Percentiles rank a stretch among this genome's conserved stretches.
phyloP scores from a whole-genome alignment of 2,113 vertebrate genomes.

The Psettodes erumei region DNA sequence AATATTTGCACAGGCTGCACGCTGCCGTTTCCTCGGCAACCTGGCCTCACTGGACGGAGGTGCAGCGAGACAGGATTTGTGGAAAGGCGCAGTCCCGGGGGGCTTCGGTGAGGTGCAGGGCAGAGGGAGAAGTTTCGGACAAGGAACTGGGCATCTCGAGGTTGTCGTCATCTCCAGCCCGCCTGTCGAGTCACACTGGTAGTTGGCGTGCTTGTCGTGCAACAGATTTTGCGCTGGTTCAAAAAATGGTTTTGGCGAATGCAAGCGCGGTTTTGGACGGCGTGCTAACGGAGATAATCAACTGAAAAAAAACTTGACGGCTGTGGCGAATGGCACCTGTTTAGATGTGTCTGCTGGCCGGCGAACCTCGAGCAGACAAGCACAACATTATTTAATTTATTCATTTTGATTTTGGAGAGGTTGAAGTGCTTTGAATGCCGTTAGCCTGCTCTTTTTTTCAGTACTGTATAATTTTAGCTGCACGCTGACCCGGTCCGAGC shows the following conservation, averaged over 20 bases:
- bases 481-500: neutral
- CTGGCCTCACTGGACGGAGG: constrained; percentile 5
- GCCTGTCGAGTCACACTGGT: neutral
- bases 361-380: neutral
- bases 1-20: constrained; percentile 35
- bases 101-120: neutral
- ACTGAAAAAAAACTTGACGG: neutral
- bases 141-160: constrained; percentile 2
- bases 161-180: neutral
- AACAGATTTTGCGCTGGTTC: neutral
- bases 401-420: neutral
- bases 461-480: too few relatives aligned
- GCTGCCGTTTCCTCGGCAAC: constrained; percentile 42
- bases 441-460: too few relatives aligned
- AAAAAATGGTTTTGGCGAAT: neutral
- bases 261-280: neutral
- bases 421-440: too few relatives aligned
- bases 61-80: constrained; percentile 20
- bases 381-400: neutral
- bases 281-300: neutral
- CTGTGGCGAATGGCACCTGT: neutral
- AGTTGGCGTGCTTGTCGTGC: neutral
- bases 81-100: neutral
- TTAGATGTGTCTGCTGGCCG: neutral
- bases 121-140: neutral